Evolutionary conservation across 2,888 invertebrate genomes (phyloP).

Genomic region (Brassicogethes aeneus): DNA sequence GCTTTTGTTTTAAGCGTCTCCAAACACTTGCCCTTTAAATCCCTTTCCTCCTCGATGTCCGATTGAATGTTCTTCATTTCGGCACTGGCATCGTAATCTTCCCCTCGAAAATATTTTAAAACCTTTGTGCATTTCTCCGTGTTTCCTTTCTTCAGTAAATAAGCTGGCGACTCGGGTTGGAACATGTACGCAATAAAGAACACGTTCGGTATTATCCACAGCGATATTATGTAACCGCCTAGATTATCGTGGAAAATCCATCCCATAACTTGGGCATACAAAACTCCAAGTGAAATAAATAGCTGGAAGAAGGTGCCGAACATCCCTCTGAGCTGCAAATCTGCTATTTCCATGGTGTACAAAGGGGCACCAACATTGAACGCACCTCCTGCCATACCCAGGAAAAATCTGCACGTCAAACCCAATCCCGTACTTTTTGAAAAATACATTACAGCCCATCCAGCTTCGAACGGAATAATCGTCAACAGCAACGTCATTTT

Average conservation of each 20-base stretch:
- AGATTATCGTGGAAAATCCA: slow-evolving; percentile 33
- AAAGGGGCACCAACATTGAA: slow-evolving; percentile 77
- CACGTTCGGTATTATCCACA: slow-evolving; percentile 54
- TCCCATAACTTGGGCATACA: slow-evolving; percentile 29
- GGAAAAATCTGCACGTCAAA: slow-evolving; percentile 53
- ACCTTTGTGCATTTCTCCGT: slow-evolving; percentile 58
- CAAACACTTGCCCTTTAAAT: slow-evolving; percentile 12
- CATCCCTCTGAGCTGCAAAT: slow-evolving; percentile 70
- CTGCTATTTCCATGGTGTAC: slow-evolving; percentile 75
- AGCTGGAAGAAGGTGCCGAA: slow-evolving; percentile 80
- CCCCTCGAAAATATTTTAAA: slow-evolving; percentile 63
- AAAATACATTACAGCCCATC: slow-evolving; percentile 66
- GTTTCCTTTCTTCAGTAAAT: slow-evolving; percentile 52
- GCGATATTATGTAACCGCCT: slow-evolving; percentile 54
- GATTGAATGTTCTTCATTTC: slow-evolving; percentile 39
- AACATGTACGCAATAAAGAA: slow-evolving; percentile 62
- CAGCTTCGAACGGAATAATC: slow-evolving; percentile 57
- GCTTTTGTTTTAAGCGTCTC: slow-evolving; percentile 18
- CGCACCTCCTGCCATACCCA: slow-evolving; percentile 65
- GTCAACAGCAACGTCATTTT: slow-evolving; percentile 56
- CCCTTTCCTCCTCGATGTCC: slow-evolving; percentile 9
- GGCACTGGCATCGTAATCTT: slow-evolving; percentile 53
- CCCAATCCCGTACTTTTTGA: slow-evolving; percentile 52
- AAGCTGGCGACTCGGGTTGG: slow-evolving; percentile 80
- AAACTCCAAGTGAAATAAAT: slow-evolving; percentile 71